A percentile compares a stretch with the other conserved stretches of the same genome.
phyloP scores from a whole-genome alignment of 2,888 invertebrate genomes.

The Cephus pulcher region DNA sequence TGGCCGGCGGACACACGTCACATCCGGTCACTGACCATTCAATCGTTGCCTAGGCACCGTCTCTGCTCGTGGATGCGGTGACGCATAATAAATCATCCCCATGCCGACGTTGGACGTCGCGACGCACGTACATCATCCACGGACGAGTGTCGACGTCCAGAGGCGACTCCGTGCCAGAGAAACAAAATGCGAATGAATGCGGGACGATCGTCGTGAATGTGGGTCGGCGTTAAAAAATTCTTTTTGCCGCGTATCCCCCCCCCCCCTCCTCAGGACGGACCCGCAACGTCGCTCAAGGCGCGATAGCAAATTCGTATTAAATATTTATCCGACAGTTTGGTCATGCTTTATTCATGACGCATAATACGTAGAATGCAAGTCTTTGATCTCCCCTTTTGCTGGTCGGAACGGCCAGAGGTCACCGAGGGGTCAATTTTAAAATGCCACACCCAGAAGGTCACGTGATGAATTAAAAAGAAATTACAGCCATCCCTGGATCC shows the following conservation, averaged over 20 bases:
- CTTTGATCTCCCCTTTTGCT: neutral
- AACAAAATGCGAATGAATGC: neutral
- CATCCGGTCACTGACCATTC: conserved; percentile 62
- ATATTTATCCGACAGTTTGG: neutral
- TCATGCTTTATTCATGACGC: conserved; percentile 4
- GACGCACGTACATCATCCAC: neutral
- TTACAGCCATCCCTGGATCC: neutral
- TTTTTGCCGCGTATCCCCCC: too few species aligned
- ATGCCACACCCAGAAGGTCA: neutral
- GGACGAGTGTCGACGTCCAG: neutral
- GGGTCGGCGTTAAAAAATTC: neutral
- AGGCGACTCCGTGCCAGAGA: neutral
- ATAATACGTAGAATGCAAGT: neutral
- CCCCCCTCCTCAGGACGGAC: neutral
- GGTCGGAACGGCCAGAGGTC: neutral
- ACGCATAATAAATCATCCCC: conserved; percentile 37
- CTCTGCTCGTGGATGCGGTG: conserved; percentile 22
- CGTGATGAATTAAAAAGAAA: neutral
- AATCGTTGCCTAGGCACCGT: conserved; percentile 46
- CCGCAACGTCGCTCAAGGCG: neutral
- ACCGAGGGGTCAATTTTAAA: neutral
- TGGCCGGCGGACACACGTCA: conserved; percentile 49
- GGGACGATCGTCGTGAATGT: neutral
- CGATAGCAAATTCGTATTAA: conserved; percentile 1
- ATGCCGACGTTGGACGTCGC: neutral